phyloP scores from a whole-genome alignment of 2,113 vertebrate species.

The Elaphurus davidianus region DNA sequence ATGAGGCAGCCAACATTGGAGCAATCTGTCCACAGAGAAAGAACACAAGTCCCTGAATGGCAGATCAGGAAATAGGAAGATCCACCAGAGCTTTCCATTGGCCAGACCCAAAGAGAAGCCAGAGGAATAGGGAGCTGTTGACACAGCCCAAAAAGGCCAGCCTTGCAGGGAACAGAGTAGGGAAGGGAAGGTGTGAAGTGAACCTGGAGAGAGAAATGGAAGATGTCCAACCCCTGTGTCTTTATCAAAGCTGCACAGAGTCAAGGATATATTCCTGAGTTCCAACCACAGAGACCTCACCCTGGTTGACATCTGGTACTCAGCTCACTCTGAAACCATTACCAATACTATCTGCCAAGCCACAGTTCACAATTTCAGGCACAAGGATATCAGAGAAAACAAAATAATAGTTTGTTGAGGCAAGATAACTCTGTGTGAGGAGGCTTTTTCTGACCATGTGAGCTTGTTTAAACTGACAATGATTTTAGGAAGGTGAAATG shows the following conservation, averaged over 20 bases:
- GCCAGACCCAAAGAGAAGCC: background rate
- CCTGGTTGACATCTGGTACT: background rate
- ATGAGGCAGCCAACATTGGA: background rate
- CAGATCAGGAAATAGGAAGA: background rate
- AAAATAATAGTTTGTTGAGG: background rate
- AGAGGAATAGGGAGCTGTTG: background rate
- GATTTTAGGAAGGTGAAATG: conserved; percentile 15
- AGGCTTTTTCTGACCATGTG: background rate
- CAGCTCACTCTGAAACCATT: background rate
- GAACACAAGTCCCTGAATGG: background rate
- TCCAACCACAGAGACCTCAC: background rate
- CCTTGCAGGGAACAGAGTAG: background rate
- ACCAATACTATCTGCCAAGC: background rate
- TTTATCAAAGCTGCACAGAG: background rate
- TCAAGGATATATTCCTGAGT: background rate
- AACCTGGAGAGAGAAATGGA: background rate
- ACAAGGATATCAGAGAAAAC: background rate
- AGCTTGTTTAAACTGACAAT: background rate
- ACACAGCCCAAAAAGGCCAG: background rate
- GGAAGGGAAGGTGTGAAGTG: background rate
- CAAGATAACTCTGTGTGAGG: background rate
- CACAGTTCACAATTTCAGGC: background rate
- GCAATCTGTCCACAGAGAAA: background rate
- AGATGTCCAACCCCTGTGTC: background rate
- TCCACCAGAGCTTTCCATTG: background rate